Evolutionary conservation across 1,140 invertebrate genomes (phyloP), one percentile per base, ranked within the genome.

Genomic region (Anastrepha obliqua): DNA sequence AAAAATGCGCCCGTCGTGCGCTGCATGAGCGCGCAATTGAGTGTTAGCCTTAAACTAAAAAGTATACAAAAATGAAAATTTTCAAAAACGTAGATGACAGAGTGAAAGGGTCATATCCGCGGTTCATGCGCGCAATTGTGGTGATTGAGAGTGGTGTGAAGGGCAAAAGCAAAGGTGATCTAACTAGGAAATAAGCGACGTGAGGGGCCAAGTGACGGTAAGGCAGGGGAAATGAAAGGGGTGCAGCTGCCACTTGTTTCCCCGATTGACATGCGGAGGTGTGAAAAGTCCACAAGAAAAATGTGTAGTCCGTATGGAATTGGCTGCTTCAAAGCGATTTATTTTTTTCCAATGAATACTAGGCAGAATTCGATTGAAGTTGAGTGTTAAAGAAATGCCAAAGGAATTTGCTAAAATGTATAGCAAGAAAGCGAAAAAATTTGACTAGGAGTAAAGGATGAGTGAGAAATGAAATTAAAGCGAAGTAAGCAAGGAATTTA

Each of bases 101-200:
- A 20, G 17, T 81, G 74, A 81, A 81, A 81, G 74, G 74, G 74
- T 81, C 47, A 81, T n/a, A 17, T 51, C 55, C 9, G 74, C 17
- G 5, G 9, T 81, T n/a, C 29, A 62, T 13, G 60, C 9, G 9
- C n/a, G 60, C 9, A 13, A 55, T 62, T 1, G 0, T 55, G 47
- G 0, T 17, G n/a, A 62, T 62, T 62, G 13, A 62, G 60, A 62
- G 60, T 58, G 6, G 47, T 8, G 9, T 58, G 8, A 55, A 11
- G 51, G 51, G 51, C 51, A 55, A 55, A 55, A 11, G 1, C 47
- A 20, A 55, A 78, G 70, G 70, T 8, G 64, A 20, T n/a, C 6
- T 9, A 39, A 67, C n/a, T 67, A 29, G 20, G 64, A 4, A 8
- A 29, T 29, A 29, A 29, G 29, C 29, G 6, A 29, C 64, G 20